These are phyloP conservation scores for Scotopteryx bipunctaria DNA, from an alignment of 2,888 invertebrate genomes.

Conservation along the genomic window DNA sequence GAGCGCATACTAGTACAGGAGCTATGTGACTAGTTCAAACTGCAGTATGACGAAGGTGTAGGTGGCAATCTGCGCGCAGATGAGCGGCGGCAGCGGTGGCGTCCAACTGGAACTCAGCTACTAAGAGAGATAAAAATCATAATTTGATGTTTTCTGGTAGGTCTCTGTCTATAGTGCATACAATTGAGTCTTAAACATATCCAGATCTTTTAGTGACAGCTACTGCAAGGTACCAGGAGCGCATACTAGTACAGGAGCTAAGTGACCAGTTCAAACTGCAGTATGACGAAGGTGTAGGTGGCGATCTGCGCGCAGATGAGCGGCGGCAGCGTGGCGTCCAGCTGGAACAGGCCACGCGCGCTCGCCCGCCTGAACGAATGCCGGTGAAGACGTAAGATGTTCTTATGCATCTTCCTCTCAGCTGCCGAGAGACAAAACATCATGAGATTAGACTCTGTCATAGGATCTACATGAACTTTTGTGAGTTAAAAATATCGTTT, in stretches of 20 bases:
- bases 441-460: too few species aligned
- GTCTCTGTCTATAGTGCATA: too few species aligned
- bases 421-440: neutral
- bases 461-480: too few species aligned
- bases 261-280: constrained; percentile 41
- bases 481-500: too few species aligned
- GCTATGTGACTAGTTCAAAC: constrained; percentile 27
- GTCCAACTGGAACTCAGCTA: too few species aligned
- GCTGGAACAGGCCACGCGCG: constrained; percentile 37
- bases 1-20: neutral
- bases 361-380: constrained; percentile 36
- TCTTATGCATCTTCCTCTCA: constrained; percentile 37
- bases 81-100: too few species aligned
- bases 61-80: constrained; percentile 34
- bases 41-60: constrained; percentile 49
- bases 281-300: constrained; percentile 44
- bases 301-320: constrained; percentile 32
- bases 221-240: neutral
- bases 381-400: constrained; percentile 34
- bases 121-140: too few species aligned
- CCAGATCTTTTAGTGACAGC: too few species aligned
- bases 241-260: neutral
- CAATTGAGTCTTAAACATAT: too few species aligned
- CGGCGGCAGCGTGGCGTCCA: constrained; percentile 44
- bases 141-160: too few species aligned